A percentile compares a stretch with the other conserved stretches of the same genome.
These are phyloP conservation scores for Rhinopomastus cyanomelas DNA, from an alignment of 2,113 vertebrate genomes.

Conservation along the genomic window DNA sequence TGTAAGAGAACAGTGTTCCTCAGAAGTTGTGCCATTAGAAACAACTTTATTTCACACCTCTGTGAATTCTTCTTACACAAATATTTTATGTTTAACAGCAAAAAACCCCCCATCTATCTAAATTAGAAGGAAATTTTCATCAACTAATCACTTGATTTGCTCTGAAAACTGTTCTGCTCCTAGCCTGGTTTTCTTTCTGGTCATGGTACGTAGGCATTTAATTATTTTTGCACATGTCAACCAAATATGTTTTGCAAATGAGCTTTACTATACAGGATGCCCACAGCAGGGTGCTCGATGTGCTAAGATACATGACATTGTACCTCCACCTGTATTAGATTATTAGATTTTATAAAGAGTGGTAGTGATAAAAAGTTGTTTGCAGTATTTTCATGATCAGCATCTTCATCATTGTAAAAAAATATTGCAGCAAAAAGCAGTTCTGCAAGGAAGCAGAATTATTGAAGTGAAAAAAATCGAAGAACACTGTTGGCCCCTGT, in stretches of 20 bases:
- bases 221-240: not conserved
- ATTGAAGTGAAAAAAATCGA: not conserved
- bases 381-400: not conserved
- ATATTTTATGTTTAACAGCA: not conserved
- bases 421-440: not conserved
- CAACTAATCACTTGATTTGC: not conserved
- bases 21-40: not conserved
- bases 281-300: rapidly evolving
- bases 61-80: slow-evolving; percentile 5
- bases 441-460: not conserved
- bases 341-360: not conserved
- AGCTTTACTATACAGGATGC: not conserved
- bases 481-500: not conserved
- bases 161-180: not conserved
- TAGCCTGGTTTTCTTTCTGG: not conserved
- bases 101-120: not conserved
- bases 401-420: not conserved
- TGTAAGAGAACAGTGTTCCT: not conserved
- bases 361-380: not conserved
- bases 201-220: not conserved
- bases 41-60: not conserved
- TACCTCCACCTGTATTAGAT: not conserved
- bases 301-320: not conserved
- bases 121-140: not conserved
- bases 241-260: not conserved